These are phyloP conservation scores for Cydia splendana DNA, from an alignment of 1,140 invertebrate species.

Conservation along the genomic window DNA sequence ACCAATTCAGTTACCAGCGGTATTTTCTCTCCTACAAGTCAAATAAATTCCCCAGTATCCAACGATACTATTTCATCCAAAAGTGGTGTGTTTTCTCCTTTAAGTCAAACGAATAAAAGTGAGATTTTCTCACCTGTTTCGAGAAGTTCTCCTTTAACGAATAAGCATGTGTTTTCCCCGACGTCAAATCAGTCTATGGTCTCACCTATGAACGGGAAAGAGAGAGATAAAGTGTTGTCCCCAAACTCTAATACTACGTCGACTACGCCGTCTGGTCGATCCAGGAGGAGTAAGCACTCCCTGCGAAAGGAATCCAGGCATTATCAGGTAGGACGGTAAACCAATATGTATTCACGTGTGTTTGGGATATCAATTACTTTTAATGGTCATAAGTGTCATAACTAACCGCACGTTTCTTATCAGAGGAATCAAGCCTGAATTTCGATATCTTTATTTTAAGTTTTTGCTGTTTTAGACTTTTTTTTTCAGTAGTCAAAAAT, in stretches of 20 bases:
- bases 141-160: constrained; percentile 72
- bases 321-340: constrained; percentile 79
- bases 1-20: constrained; percentile 79
- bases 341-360: constrained; percentile 35
- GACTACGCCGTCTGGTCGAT: constrained; percentile 78
- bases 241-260: constrained; percentile 77
- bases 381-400: constrained; percentile 52
- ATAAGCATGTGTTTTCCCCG: constrained; percentile 75
- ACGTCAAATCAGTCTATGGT: constrained; percentile 73
- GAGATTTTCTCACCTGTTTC: constrained; percentile 76
- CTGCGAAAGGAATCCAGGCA: constrained; percentile 83
- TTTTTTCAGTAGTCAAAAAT: background rate
- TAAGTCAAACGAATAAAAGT: constrained; percentile 78
- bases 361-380: constrained; percentile 38
- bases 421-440: constrained; percentile 29
- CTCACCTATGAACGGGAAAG: constrained; percentile 78
- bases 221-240: constrained; percentile 77
- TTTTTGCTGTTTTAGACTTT: constrained; percentile 24
- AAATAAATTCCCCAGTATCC: constrained; percentile 78
- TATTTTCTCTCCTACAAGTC: constrained; percentile 79
- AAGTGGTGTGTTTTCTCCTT: constrained; percentile 76
- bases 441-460: constrained; percentile 34
- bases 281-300: constrained; percentile 78
- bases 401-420: constrained; percentile 56
- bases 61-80: constrained; percentile 79